A percentile compares a stretch with the other conserved stretches of the same genome.
Evolutionary conservation across 92 coral and sea anemone genomes (phyloP).

Genomic region (Hydrozoanthus gracilis): DNA sequence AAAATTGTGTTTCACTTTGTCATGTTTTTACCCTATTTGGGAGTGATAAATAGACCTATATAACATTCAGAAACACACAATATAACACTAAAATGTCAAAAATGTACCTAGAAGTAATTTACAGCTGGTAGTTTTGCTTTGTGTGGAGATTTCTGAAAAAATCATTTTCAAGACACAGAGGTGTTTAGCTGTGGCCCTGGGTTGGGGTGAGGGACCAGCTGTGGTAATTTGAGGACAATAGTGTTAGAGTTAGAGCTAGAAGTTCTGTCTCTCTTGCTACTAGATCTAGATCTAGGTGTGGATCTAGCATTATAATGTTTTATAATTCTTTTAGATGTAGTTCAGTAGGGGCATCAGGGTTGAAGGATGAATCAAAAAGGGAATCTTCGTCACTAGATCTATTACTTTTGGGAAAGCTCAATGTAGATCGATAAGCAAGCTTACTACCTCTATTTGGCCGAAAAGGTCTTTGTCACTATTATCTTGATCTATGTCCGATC

Average conservation of each 20-base stretch:
- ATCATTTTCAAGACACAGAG: not conserved
- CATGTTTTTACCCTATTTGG: too few species aligned
- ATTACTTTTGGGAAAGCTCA: not conserved
- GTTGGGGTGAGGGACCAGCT: not conserved
- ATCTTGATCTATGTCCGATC: not conserved
- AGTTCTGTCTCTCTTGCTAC: not conserved
- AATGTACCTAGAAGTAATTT: not conserved
- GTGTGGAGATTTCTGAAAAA: not conserved
- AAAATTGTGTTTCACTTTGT: too few species aligned
- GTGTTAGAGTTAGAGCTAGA: not conserved
- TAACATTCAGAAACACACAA: too few species aligned
- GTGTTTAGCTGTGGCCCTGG: not conserved
- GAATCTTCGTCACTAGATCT: not conserved
- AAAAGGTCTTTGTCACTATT: not conserved
- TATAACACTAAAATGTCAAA: too few species aligned
- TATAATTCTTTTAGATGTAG: not conserved
- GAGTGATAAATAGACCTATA: too few species aligned
- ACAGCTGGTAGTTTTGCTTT: not conserved
- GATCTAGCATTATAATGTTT: not conserved
- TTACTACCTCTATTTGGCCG: not conserved
- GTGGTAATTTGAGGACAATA: not conserved
- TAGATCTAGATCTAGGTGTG: not conserved
- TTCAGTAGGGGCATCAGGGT: not conserved
- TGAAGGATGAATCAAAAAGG: not conserved
- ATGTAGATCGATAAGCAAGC: not conserved